phyloP scores from a whole-genome alignment of 2,888 invertebrate species.

The Nowickia ferox region DNA sequence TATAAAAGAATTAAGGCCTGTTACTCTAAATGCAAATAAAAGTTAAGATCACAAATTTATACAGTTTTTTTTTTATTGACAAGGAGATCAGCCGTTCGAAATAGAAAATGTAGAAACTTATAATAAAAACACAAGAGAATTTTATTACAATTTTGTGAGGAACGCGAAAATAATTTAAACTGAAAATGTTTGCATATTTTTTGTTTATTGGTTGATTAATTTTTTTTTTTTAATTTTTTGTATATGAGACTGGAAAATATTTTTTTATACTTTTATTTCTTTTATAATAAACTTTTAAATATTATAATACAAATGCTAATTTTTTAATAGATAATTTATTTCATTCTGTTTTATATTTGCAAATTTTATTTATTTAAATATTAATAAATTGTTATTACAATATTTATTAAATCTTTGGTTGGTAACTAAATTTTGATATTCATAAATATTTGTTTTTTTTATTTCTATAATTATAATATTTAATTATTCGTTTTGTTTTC shows the following conservation, averaged over 20 bases:
- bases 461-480: constrained; percentile 51
- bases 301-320: constrained; percentile 63
- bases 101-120: too few relatives aligned
- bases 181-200: not conserved
- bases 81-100: too few relatives aligned
- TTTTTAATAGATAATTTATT: constrained; percentile 32
- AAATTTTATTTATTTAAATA: constrained; percentile 59
- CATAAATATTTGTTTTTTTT: constrained; percentile 57
- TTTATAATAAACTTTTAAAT: constrained; percentile 33
- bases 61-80: too few relatives aligned
- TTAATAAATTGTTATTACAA: constrained; percentile 43
- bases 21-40: too few relatives aligned
- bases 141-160: too few relatives aligned
- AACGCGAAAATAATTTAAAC: too few relatives aligned
- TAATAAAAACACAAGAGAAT: too few relatives aligned
- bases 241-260: constrained; percentile 55
- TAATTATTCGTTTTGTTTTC: constrained; percentile 52
- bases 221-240: not conserved
- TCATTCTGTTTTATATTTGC: constrained; percentile 24
- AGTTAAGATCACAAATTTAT: too few relatives aligned
- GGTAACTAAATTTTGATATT: constrained; percentile 55
- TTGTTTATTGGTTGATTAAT: not conserved
- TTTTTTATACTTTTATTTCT: constrained; percentile 32
- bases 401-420: constrained; percentile 51
- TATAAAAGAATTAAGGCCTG: too few relatives aligned